Evolutionary conservation across 1,140 invertebrate genomes (phyloP).

Genomic region (Drosophila pseudoobscura): DNA sequence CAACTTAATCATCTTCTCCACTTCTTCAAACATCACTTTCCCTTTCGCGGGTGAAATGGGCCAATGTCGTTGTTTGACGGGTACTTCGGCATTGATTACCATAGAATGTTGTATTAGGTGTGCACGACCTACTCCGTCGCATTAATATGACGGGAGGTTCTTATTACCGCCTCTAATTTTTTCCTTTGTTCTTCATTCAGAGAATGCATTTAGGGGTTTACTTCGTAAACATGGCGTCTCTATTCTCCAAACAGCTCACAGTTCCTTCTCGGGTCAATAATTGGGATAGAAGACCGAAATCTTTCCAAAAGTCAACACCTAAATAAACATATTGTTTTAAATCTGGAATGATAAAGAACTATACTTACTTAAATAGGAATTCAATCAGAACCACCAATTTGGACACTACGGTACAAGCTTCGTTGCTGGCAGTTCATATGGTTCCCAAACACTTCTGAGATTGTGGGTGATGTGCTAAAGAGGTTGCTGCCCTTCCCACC

Average conservation of each 20-base stretch:
- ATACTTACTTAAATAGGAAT: background rate
- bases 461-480: background rate
- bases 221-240: too few species aligned
- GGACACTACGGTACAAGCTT: background rate
- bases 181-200: too few species aligned
- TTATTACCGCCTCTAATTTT: too few species aligned
- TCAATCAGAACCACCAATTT: background rate
- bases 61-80: too few species aligned
- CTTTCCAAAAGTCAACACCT: constrained; percentile 3
- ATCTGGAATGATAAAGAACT: constrained; percentile 7
- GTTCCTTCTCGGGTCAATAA: background rate
- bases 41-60: too few species aligned
- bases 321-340: background rate
- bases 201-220: too few species aligned
- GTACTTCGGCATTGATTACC: too few species aligned
- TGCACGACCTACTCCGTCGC: too few species aligned
- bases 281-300: constrained; percentile 5
- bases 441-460: constrained; percentile 7
- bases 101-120: too few species aligned
- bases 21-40: too few species aligned
- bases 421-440: constrained; percentile 5
- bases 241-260: background rate
- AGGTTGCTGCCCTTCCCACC: background rate
- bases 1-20: too few species aligned
- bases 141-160: too few species aligned